These are phyloP conservation scores for Rhamphomyia laevipes DNA, from an alignment of 2,888 invertebrate genomes.

Conservation along the genomic window DNA sequence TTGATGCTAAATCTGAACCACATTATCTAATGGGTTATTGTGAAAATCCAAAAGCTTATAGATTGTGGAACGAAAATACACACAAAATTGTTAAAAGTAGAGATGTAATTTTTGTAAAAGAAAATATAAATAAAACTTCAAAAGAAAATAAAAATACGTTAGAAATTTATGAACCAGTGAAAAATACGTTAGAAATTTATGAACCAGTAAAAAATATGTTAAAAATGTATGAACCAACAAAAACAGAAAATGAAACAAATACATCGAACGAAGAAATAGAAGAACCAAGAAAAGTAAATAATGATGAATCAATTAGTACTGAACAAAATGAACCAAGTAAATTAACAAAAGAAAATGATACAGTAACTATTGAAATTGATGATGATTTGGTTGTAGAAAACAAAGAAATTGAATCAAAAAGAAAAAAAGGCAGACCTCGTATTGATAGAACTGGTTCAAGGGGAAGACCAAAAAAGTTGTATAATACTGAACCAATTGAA, in stretches of 20 bases:
- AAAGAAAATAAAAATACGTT: not conserved
- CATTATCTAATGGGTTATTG: not conserved
- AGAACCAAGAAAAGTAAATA: too few species aligned
- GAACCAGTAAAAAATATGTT: not conserved
- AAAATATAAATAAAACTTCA: not conserved
- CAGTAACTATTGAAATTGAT: not conserved
- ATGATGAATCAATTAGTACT: not conserved
- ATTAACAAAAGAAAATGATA: not conserved
- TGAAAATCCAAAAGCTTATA: conserved; percentile 1
- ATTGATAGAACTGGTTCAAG: not conserved
- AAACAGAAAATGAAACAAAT: too few species aligned
- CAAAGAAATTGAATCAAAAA: too few species aligned
- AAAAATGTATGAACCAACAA: not conserved
- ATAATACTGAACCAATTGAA: not conserved
- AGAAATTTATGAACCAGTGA: too few species aligned
- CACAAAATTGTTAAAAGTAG: not conserved
- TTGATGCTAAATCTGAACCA: conserved; percentile 8
- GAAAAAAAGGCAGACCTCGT: not conserved
- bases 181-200: too few species aligned
- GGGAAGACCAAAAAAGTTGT: not conserved
- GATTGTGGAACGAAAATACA: not conserved
- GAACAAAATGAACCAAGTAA: not conserved
- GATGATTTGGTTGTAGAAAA: not conserved
- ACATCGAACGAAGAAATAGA: too few species aligned
- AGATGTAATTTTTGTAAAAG: not conserved